Conservation (phyloP, 2,113 vertebrate species). For the Falco punctatus region DNA sequence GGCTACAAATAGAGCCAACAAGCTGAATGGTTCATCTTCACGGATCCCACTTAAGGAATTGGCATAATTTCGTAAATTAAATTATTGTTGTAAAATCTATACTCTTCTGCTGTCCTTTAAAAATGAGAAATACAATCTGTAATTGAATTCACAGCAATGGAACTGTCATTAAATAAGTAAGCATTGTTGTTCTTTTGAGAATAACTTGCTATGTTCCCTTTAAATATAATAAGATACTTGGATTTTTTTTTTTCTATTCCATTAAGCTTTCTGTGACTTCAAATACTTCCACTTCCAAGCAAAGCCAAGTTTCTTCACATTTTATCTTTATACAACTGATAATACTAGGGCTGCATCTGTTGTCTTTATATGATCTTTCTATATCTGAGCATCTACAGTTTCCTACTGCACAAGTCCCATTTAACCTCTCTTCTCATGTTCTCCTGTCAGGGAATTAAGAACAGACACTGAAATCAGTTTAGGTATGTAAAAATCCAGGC, state of each 20-base stretch:
- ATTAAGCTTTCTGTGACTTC: neutral
- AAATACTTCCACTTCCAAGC: neutral
- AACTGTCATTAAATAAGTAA: neutral
- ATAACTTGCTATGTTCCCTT: neutral
- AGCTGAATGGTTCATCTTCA: neutral
- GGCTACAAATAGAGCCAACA: neutral
- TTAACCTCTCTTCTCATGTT: neutral
- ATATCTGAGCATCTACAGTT: neutral
- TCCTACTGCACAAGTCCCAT: neutral
- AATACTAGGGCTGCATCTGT: neutral
- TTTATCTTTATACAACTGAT: neutral
- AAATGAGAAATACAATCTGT: neutral
- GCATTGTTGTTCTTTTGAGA: neutral
- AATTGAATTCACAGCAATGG: neutral
- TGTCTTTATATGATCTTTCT: neutral
- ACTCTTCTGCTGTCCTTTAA: neutral
- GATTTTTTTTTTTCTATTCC: neutral
- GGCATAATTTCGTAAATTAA: neutral
- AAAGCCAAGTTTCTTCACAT: neutral
- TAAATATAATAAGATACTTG: neutral
- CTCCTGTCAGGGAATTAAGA: neutral
- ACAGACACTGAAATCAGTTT: neutral
- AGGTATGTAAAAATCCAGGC: neutral
- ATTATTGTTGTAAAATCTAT: neutral
- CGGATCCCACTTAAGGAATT: neutral